Conservation (phyloP, 2,888 invertebrate species). For the Alloplasta piceator region DNA sequence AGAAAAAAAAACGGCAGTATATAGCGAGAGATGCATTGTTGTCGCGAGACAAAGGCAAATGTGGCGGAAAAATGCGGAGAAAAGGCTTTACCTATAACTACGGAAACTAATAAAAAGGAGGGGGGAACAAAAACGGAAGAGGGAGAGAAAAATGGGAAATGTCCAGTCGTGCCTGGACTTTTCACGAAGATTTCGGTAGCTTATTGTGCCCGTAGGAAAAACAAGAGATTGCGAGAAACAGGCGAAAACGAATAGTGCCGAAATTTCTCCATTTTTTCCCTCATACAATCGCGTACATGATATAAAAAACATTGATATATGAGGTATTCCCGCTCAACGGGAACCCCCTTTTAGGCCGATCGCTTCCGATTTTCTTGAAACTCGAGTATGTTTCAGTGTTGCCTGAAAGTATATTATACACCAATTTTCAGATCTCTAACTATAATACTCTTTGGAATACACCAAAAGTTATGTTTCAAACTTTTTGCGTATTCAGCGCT, state of each 20-base stretch:
- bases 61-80: conserved; percentile 81
- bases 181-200: conserved; percentile 26
- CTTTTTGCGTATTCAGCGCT: no score
- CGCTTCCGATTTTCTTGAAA: no score
- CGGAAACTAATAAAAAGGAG: conserved; percentile 57
- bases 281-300: no score
- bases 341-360: no score
- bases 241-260: not conserved
- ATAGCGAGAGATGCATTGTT: conserved; percentile 80
- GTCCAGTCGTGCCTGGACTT: conserved; percentile 18
- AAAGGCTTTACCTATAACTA: conserved; percentile 71
- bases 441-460: no score
- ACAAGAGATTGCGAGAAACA: not conserved
- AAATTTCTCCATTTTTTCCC: no score
- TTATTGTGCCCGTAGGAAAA: not conserved
- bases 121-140: conserved; percentile 55
- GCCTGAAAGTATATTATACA: no score
- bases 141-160: conserved; percentile 24
- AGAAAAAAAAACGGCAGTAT: conserved; percentile 60
- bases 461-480: no score
- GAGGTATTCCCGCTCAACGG: no score
- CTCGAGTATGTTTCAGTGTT: no score
- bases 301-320: no score
- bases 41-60: conserved; percentile 84
- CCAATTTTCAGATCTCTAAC: no score